Conservation (phyloP, 2,113 vertebrate species). For the Antechinus stuartii region DNA sequence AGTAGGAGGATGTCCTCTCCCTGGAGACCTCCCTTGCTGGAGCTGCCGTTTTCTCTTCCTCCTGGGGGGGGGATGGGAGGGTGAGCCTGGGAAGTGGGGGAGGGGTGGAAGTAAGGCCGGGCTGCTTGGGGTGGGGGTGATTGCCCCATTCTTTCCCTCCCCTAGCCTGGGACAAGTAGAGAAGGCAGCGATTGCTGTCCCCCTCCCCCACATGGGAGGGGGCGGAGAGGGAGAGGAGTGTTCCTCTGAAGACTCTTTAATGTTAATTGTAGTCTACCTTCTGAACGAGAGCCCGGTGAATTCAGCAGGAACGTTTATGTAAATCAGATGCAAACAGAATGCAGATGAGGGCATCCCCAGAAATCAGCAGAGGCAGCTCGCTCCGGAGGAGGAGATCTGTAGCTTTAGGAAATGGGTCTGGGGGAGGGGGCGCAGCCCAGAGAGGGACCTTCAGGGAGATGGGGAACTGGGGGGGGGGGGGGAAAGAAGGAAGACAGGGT, state of each 20-base stretch:
- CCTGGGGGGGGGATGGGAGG: too few relatives aligned
- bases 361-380: neutral
- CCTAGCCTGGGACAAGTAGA: neutral
- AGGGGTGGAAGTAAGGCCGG: neutral
- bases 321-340: neutral
- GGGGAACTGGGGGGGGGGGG: too few relatives aligned
- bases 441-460: neutral
- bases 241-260: neutral
- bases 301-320: neutral
- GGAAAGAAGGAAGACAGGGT: too few relatives aligned
- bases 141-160: neutral
- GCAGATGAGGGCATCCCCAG: neutral
- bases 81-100: neutral
- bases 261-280: neutral
- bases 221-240: neutral
- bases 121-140: neutral
- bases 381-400: neutral
- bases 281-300: neutral
- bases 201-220: neutral
- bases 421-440: neutral
- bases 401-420: neutral
- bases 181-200: neutral
- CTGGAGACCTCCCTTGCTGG: neutral
- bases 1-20: neutral
- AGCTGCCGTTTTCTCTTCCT: neutral